These are phyloP conservation scores for Theretra japonica DNA, from an alignment of 2,888 invertebrate genomes.

Conservation along the genomic window DNA sequence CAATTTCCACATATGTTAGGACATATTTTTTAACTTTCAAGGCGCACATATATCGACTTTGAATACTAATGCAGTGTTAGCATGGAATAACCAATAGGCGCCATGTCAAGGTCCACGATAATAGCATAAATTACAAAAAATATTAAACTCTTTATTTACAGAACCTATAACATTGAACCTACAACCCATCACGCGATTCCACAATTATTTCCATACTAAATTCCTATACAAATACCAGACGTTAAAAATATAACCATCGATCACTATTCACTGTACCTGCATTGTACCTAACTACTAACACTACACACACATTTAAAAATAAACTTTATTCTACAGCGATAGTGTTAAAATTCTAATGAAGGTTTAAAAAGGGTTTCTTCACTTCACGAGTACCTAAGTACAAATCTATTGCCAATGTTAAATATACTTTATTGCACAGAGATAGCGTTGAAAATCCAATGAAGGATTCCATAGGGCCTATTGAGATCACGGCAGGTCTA, in stretches of 20 bases:
- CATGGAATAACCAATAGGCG: too few relatives aligned
- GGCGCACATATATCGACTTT: too few relatives aligned
- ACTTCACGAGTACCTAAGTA: background rate
- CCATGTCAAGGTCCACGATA: background rate
- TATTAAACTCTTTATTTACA: background rate
- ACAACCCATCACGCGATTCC: slow-evolving; percentile 14
- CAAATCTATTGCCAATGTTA: background rate
- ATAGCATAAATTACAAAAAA: background rate
- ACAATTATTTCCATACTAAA: background rate
- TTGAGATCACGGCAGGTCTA: background rate
- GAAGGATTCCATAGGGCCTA: background rate
- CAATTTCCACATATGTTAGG: too few relatives aligned
- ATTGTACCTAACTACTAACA: slow-evolving; percentile 1
- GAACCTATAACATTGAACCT: background rate
- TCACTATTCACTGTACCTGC: slow-evolving; percentile 15
- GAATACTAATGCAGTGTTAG: too few relatives aligned
- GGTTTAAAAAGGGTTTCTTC: background rate
- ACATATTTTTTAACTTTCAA: too few relatives aligned
- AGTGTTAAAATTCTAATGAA: background rate
- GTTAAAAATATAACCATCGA: background rate
- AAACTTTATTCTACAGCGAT: too few relatives aligned
- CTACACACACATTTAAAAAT: background rate
- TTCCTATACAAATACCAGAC: background rate
- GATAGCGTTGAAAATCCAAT: background rate
- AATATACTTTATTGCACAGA: background rate